Conservation (phyloP, 2,797 vertebrate genomes). For the Threskiornis aethiopicus region DNA sequence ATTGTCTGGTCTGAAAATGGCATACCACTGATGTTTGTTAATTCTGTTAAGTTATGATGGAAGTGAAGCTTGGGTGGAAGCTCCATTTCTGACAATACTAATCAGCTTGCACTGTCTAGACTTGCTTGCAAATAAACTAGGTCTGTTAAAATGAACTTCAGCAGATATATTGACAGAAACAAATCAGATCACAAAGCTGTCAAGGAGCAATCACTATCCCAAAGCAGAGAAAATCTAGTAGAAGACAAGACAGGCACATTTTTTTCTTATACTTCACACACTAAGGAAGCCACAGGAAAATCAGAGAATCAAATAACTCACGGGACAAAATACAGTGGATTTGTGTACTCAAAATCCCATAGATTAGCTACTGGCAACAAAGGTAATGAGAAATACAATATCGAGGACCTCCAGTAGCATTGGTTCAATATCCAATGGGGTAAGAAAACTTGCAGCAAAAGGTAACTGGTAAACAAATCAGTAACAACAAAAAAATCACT, state of each 20-base stretch:
- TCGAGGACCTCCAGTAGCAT: background rate
- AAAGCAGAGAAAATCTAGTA: background rate
- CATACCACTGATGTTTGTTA: background rate
- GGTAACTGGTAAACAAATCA: background rate
- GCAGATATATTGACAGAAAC: background rate
- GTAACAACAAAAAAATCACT: background rate
- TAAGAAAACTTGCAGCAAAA: background rate
- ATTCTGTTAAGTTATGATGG: background rate
- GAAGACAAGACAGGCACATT: background rate
- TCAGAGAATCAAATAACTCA: background rate
- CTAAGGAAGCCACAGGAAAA: background rate
- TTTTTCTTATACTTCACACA: background rate
- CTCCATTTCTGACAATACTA: background rate
- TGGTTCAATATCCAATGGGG: background rate
- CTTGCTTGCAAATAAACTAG: background rate
- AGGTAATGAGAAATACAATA: background rate
- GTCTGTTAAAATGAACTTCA: background rate
- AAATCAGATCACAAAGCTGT: background rate
- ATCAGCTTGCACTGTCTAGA: background rate
- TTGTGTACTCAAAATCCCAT: background rate
- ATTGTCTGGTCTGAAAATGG: background rate
- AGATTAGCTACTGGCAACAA: background rate
- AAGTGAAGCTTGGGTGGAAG: background rate
- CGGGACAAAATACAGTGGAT: fast-evolving
- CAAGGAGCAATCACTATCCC: background rate